Conservation (phyloP, 2,113 vertebrate species). For the Anguilla japonica region DNA sequence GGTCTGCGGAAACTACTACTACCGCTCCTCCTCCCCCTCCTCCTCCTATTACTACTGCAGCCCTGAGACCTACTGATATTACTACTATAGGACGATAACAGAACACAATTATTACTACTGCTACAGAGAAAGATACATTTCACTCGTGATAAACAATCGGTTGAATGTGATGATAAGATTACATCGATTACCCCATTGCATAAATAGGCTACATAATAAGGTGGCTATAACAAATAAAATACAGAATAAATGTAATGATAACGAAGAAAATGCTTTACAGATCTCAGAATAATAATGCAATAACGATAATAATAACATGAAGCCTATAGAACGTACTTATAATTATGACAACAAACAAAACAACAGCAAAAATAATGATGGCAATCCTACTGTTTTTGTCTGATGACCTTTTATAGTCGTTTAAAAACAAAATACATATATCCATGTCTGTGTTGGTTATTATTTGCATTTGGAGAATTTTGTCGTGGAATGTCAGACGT, state of each 20-base stretch:
- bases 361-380: background rate
- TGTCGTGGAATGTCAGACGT: no score
- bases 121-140: background rate
- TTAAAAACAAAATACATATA: no score
- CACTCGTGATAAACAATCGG: background rate
- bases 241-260: no score
- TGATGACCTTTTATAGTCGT: no score
- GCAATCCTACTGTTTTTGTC: background rate
- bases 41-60: background rate
- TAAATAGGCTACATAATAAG: background rate
- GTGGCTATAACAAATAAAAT: no score
- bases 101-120: background rate
- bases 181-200: background rate
- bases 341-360: conserved; percentile 3
- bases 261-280: no score
- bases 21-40: no score
- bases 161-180: background rate
- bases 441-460: no score
- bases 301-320: conserved; percentile 5
- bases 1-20: background rate
- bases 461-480: no score
- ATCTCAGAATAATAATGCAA: no score
- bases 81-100: background rate
- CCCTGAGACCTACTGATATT: background rate
- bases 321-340: background rate